Evolutionary conservation across 2,888 invertebrate species (phyloP).

Genomic region (Machimus atricapillus): DNA sequence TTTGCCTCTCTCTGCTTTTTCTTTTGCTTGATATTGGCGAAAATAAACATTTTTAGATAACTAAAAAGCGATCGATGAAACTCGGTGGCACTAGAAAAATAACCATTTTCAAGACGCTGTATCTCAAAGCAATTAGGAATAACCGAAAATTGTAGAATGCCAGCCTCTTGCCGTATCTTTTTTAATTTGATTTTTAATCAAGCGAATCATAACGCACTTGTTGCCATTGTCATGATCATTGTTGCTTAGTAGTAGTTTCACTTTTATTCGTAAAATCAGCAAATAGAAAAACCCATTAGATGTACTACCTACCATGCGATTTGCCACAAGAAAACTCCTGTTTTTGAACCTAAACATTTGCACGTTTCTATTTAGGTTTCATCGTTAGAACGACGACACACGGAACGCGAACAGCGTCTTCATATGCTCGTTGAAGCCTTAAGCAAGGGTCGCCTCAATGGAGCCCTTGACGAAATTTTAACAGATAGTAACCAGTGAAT

Average conservation of each 20-base stretch:
- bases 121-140: slow-evolving; percentile 4
- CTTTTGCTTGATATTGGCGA: slow-evolving; percentile 11
- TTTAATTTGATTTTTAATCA: background rate
- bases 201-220: background rate
- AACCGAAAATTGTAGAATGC: slow-evolving; percentile 4
- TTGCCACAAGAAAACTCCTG: background rate
- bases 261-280: background rate
- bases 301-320: background rate
- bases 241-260: background rate
- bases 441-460: slow-evolving; percentile 61
- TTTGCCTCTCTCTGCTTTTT: slow-evolving; percentile 10
- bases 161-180: background rate
- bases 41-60: slow-evolving; percentile 9
- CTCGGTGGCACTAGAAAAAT: slow-evolving; percentile 16
- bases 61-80: slow-evolving; percentile 30
- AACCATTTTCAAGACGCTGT: slow-evolving; percentile 4
- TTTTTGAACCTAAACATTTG: background rate
- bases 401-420: slow-evolving; percentile 61
- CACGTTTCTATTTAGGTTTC: slow-evolving; percentile 55
- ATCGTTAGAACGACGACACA: slow-evolving; percentile 60
- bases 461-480: slow-evolving; percentile 57
- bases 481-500: slow-evolving; percentile 28
- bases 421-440: slow-evolving; percentile 62
- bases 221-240: background rate
- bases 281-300: background rate